Percentiles rank a stretch among this genome's conserved stretches.
phyloP scores from a whole-genome alignment of 1,140 invertebrate genomes.

The Caenorhabditis brenneri region DNA sequence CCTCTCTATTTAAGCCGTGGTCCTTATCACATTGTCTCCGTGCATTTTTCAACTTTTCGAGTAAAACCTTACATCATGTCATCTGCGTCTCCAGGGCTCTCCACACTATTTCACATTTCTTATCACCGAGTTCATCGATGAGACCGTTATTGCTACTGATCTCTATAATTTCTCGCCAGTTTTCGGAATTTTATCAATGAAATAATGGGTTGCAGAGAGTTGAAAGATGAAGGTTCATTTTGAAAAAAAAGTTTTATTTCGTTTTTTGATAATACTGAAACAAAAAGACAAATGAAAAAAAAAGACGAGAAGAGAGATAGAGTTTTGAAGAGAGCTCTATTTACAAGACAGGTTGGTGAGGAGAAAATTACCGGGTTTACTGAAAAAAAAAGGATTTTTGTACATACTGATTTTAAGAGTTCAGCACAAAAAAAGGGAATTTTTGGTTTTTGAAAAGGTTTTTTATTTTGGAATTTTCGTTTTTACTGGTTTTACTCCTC shows the following conservation, averaged over 20 bases:
- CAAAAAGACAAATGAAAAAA: not conserved
- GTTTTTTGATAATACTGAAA: not conserved
- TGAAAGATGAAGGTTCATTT: not conserved
- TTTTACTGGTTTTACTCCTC: not conserved
- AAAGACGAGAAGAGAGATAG: not conserved
- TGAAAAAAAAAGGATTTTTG: not conserved
- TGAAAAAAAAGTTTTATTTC: too few species aligned
- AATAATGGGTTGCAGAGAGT: too few species aligned
- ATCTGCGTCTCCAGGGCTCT: not conserved
- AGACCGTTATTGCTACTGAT: conserved; percentile 5
- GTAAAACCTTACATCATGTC: not conserved
- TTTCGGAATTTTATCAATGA: too few species aligned
- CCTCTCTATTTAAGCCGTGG: not conserved
- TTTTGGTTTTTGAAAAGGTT: too few species aligned
- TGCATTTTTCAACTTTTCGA: conserved; percentile 15
- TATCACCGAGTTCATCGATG: conserved; percentile 24
- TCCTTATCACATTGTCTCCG: conserved; percentile 4
- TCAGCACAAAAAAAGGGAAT: not conserved
- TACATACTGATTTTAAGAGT: not conserved
- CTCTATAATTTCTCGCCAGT: not conserved
- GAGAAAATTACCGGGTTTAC: not conserved
- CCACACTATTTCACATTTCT: not conserved
- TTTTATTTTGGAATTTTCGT: not conserved
- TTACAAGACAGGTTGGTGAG: conserved; percentile 3
- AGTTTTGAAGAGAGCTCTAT: not conserved